Evolutionary conservation across 1,140 invertebrate species (phyloP).

Genomic region (Goniozus legneri): DNA sequence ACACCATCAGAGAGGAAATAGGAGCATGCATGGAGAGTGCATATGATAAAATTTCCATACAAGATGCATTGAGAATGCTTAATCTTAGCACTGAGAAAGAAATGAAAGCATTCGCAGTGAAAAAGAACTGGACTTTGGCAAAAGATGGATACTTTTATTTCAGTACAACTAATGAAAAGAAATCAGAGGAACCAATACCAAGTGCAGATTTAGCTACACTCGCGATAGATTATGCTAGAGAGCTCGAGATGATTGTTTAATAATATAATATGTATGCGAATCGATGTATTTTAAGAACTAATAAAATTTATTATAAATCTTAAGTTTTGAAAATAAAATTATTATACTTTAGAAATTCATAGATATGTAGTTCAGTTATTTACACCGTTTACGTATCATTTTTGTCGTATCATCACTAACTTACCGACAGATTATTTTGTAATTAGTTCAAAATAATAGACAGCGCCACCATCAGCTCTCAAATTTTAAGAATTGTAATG

Average conservation of each 20-base stretch:
- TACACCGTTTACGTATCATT: no score
- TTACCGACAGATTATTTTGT: no score
- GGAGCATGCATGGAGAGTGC: constrained; percentile 95
- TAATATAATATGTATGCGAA: background rate
- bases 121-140: constrained; percentile 77
- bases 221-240: constrained; percentile 94
- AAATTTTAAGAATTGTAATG: no score
- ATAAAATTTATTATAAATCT: background rate
- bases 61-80: constrained; percentile 86
- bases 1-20: constrained; percentile 95
- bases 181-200: constrained; percentile 78
- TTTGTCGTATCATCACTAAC: no score
- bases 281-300: background rate
- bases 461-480: no score
- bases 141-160: constrained; percentile 81
- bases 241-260: constrained; percentile 99
- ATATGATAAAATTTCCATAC: constrained; percentile 84
- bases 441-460: no score
- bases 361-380: no score
- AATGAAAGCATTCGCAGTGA: constrained; percentile 75
- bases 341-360: no score
- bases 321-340: no score
- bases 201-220: constrained; percentile 87
- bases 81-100: constrained; percentile 77
- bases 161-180: constrained; percentile 67